Evolutionary conservation across 2,888 invertebrate genomes (phyloP).

Genomic region (Thereva unica): DNA sequence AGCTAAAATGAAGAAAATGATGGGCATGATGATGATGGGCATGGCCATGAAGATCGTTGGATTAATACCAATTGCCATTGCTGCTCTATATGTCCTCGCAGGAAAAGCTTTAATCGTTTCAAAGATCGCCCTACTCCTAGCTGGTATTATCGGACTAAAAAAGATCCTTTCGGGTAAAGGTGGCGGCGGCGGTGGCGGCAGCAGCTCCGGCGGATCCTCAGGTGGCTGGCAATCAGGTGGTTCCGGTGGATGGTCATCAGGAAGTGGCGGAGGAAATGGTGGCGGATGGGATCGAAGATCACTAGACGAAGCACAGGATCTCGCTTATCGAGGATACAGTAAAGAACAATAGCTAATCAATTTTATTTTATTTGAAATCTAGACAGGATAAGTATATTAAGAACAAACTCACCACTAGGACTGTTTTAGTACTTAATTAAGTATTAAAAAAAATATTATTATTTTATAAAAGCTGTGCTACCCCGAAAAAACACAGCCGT

Average conservation of each 20-base stretch:
- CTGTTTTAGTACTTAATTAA: no score
- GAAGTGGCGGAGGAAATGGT: conserved; percentile 68
- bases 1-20: conserved; percentile 88
- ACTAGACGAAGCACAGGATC: conserved; percentile 64
- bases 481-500: no score
- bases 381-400: no score
- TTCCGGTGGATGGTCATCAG: conserved; percentile 56
- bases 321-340: conserved; percentile 73
- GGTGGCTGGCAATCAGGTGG: conserved; percentile 61
- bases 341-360: conserved; percentile 52
- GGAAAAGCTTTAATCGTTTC: conserved; percentile 84
- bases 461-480: no score
- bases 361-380: conserved; percentile 29
- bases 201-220: conserved; percentile 56
- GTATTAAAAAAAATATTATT: no score
- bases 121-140: conserved; percentile 76
- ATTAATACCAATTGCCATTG: conserved; percentile 78
- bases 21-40: conserved; percentile 91
- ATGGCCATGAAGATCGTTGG: conserved; percentile 83
- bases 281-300: conserved; percentile 76
- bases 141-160: conserved; percentile 81
- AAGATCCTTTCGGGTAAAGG: conserved; percentile 75
- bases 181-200: conserved; percentile 60
- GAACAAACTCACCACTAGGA: no score
- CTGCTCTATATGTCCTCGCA: conserved; percentile 77